A percentile compares a stretch with the other conserved stretches of the same genome.
These are phyloP conservation scores for Oryzias woworae DNA, from an alignment of 2,113 vertebrate genomes.

Conservation along the genomic window DNA sequence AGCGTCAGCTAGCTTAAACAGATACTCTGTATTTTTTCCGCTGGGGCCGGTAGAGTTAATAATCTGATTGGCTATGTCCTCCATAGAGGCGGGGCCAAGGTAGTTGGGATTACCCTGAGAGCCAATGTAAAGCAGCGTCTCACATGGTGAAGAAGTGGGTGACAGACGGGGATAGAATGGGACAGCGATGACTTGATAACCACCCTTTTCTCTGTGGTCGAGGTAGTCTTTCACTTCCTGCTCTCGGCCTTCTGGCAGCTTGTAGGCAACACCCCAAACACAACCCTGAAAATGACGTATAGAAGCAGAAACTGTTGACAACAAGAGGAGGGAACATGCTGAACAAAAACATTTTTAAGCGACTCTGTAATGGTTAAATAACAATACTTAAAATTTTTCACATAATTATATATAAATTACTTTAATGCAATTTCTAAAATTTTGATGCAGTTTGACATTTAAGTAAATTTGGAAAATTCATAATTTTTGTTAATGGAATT, in stretches of 20 bases:
- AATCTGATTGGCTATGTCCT: constrained; percentile 95
- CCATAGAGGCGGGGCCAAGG: constrained; percentile 93
- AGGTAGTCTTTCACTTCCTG: constrained; percentile 92
- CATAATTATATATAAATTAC: no score
- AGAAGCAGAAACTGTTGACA: background rate
- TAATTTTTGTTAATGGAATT: no score
- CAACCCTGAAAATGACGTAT: constrained; percentile 76
- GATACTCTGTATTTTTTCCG: constrained; percentile 91
- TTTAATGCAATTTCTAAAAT: no score
- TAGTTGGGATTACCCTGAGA: constrained; percentile 92
- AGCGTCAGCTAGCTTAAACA: constrained; percentile 92
- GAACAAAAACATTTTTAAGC: background rate
- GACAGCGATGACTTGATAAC: constrained; percentile 86
- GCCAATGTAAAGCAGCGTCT: constrained; percentile 91
- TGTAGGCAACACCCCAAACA: constrained; percentile 97
- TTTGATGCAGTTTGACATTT: no score
- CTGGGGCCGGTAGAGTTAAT: constrained; percentile 86
- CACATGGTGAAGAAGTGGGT: constrained; percentile 45
- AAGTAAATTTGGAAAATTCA: no score
- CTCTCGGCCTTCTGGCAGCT: constrained; percentile 86
- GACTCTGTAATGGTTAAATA: no score
- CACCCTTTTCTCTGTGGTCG: constrained; percentile 94
- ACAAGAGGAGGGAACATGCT: background rate
- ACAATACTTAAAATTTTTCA: no score
- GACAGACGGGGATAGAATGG: constrained; percentile 82